These are phyloP conservation scores for Pangasius larnaudii DNA, from an alignment of 2,797 vertebrate genomes.

Conservation along the genomic window DNA sequence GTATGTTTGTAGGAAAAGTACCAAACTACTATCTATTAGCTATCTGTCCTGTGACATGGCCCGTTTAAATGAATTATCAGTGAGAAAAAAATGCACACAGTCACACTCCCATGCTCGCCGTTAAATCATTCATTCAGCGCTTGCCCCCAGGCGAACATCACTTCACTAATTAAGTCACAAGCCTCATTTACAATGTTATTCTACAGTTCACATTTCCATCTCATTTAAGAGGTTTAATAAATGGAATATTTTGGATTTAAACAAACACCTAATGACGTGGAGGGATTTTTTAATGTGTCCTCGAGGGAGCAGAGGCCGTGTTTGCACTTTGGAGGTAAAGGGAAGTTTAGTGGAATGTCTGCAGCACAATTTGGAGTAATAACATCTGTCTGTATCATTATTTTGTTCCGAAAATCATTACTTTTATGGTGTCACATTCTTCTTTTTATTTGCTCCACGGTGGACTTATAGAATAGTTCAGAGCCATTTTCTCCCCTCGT, in stretches of 20 bases:
- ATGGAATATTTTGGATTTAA: constrained; percentile 64
- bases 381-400: constrained; percentile 60
- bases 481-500: constrained; percentile 42
- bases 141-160: constrained; percentile 54
- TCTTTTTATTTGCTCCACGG: constrained; percentile 60
- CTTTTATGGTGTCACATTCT: constrained; percentile 66
- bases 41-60: not conserved
- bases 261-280: constrained; percentile 61
- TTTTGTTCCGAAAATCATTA: constrained; percentile 70
- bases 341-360: constrained; percentile 64
- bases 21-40: not conserved
- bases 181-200: constrained; percentile 61
- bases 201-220: constrained; percentile 63
- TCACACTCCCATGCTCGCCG: constrained; percentile 47
- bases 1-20: constrained; percentile 1
- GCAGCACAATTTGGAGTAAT: constrained; percentile 62
- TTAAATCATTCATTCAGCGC: constrained; percentile 52
- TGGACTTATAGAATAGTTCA: constrained; percentile 48
- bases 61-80: constrained; percentile 49
- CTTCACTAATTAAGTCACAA: constrained; percentile 63
- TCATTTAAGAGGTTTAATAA: constrained; percentile 65
- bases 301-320: constrained; percentile 52
- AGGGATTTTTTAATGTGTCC: constrained; percentile 60
- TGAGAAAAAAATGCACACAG: constrained; percentile 33
- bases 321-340: constrained; percentile 59